Evolutionary conservation across 2,797 vertebrate genomes (phyloP).

Genomic region (Tiaroga cobitis): DNA sequence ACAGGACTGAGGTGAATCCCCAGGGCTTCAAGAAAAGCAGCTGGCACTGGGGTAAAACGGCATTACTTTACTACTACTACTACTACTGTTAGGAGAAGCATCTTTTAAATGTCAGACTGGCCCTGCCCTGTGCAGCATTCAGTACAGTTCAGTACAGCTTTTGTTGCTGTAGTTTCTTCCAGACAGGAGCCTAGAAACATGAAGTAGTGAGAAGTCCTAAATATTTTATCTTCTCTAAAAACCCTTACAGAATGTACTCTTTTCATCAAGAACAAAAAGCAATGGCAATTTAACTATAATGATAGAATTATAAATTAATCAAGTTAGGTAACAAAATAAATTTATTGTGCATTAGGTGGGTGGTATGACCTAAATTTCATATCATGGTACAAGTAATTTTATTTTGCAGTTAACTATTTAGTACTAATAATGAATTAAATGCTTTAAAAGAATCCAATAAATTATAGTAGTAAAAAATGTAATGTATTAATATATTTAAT

Average conservation of each 20-base stretch:
- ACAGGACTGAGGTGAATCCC: constrained; percentile 84
- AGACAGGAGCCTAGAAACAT: background rate
- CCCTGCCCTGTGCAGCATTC: constrained; percentile 16
- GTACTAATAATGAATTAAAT: background rate
- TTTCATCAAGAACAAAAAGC: background rate
- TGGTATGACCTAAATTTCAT: background rate
- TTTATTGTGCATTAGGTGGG: background rate
- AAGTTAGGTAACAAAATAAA: background rate
- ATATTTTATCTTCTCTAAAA: background rate
- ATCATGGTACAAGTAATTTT: background rate
- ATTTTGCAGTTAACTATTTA: background rate
- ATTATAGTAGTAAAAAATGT: background rate
- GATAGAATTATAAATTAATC: background rate
- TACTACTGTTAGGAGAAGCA: constrained; percentile 47
- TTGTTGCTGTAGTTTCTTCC: background rate
- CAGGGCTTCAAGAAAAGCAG: constrained; percentile 87
- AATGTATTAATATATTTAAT: no score
- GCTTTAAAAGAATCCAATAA: background rate
- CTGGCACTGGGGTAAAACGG: constrained; percentile 87
- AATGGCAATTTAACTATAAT: background rate
- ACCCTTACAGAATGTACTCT: background rate
- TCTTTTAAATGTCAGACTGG: background rate
- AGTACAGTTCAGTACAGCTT: constrained; percentile 27
- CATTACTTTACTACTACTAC: constrained; percentile 73
- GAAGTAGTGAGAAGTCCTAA: background rate